A percentile compares a stretch with the other conserved stretches of the same genome.
These are phyloP conservation scores for Phoxinus phoxinus DNA, from an alignment of 2,113 vertebrate species.

Conservation along the genomic window DNA sequence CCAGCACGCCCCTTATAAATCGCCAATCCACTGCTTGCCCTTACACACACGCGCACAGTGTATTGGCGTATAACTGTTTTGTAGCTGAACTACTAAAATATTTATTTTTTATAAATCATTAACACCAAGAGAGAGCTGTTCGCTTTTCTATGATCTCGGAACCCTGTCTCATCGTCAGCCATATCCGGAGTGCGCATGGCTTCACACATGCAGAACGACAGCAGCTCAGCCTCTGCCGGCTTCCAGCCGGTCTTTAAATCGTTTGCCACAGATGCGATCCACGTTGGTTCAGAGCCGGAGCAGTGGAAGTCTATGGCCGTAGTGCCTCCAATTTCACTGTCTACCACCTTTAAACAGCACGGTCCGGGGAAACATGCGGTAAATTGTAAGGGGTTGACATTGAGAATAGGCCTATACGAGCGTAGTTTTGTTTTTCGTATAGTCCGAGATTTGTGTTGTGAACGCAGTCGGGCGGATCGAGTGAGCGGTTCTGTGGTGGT, in stretches of 20 bases:
- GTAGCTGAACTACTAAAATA: no score
- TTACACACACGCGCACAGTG: conserved; percentile 4
- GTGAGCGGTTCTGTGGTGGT: not conserved
- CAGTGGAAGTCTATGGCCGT: conserved; percentile 89
- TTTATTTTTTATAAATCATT: no score
- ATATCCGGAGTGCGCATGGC: conserved; percentile 58
- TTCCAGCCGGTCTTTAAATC: conserved; percentile 78
- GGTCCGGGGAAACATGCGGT: conserved; percentile 84
- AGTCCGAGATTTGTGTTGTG: not conserved
- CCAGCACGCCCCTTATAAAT: conserved; percentile 38
- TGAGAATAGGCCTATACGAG: not conserved
- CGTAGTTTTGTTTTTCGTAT: not conserved
- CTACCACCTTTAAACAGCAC: conserved; percentile 92
- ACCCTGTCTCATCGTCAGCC: not conserved
- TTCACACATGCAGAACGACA: conserved; percentile 49
- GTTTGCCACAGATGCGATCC: conserved; percentile 91
- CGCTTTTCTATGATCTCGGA: not conserved
- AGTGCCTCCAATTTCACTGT: conserved; percentile 88
- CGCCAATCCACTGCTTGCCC: conserved; percentile 67
- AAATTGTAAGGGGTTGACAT: conserved; percentile 65
- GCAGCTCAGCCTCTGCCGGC: conserved; percentile 57
- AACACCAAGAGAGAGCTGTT: no score
- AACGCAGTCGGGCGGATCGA: not conserved
- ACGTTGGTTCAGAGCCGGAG: conserved; percentile 91
- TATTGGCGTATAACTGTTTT: conserved; percentile 63